phyloP scores from a whole-genome alignment of 2,888 invertebrate species.

The Tuberolachnus salignus region DNA sequence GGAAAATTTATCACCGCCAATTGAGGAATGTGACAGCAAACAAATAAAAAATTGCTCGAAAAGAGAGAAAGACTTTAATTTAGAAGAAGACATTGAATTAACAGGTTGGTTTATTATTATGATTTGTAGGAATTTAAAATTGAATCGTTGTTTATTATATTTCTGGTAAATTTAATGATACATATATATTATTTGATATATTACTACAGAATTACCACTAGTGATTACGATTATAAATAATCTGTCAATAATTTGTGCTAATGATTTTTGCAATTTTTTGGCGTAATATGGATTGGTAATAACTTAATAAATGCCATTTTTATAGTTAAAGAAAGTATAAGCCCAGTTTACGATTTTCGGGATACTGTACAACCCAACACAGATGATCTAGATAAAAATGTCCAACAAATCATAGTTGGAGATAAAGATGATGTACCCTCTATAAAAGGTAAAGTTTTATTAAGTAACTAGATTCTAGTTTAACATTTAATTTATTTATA shows the following conservation, averaged over 20 bases:
- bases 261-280: background rate
- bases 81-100: slow-evolving; percentile 6
- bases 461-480: too few relatives aligned
- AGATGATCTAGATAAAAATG: background rate
- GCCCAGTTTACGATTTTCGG: background rate
- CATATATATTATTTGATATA: too few relatives aligned
- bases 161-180: background rate
- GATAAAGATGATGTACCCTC: background rate
- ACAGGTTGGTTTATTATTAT: slow-evolving; percentile 16
- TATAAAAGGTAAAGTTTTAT: background rate
- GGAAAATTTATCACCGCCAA: background rate
- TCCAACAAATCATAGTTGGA: background rate
- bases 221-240: too few relatives aligned
- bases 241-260: too few relatives aligned
- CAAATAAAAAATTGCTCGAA: slow-evolving; percentile 25
- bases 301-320: background rate
- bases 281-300: too few relatives aligned
- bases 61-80: slow-evolving; percentile 28
- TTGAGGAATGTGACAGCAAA: background rate
- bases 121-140: too few relatives aligned
- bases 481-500: too few relatives aligned
- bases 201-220: too few relatives aligned
- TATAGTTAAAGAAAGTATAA: background rate
- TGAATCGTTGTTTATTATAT: background rate
- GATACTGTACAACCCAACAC: background rate